Evolutionary conservation across 2,888 invertebrate species (phyloP), one percentile per base, ranked within the genome.

Genomic region (Amiota minor): DNA sequence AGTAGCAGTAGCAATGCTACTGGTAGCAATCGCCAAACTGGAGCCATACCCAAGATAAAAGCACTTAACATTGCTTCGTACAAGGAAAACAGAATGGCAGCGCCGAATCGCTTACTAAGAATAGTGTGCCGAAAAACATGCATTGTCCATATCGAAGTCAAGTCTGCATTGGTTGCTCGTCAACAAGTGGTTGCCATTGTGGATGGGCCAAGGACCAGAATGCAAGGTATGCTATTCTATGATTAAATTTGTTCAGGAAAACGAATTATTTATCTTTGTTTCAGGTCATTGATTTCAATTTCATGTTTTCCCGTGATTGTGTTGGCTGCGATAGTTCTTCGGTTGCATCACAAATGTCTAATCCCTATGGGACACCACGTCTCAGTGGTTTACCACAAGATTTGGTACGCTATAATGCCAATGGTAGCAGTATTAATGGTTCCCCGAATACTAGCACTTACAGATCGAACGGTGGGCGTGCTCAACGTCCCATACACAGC

Each of bases 101-200:
- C 74, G n/a, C n/a, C n/a, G n/a, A n/a, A n/a, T n/a, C n/a, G n/a
- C n/a, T n/a, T n/a, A n/a, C n/a, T n/a, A 80, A 76, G 35, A 84
- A 85, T 68, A 80, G 80, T 35, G 62, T 81, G 14, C 77, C 78
- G 82, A 89, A 74, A 46, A 46, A 75, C 81, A 35, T n/a, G n/a
- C n/a, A n/a, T n/a, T n/a, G n/a, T n/a, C 12, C 71, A 92, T 93
- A 68, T 93, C 92, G 71, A 92, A 92, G 84, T 92, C 92, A 1
- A 92, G 93, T 1, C 89, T 93, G 53, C 93, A 93, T 81, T 93
- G 93, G 93, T 90, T 93, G 80, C 88, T 93, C 75, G 92, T 93
- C 0, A 93, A 93, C 82, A 92, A 93, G 80, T 93, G 93, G 93
- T 84, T 93, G 23, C 92, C 93, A 0, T 83, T 92, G 59, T 93